Evolutionary conservation across 2,113 vertebrate genomes (phyloP).

Genomic region (Nansenia antarctica): DNA sequence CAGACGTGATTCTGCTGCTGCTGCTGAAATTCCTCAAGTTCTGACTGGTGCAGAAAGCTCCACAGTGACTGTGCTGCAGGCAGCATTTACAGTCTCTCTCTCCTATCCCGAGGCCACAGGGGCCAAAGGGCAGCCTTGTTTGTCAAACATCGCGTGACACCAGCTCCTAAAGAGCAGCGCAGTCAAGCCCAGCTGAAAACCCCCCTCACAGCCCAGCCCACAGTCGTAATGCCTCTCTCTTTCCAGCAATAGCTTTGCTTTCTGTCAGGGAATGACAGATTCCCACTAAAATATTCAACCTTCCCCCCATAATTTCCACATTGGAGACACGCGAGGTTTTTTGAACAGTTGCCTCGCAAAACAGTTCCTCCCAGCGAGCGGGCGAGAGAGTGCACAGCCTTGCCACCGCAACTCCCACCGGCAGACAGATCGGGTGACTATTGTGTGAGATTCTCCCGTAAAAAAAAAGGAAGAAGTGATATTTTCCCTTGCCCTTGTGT

Average conservation of each 20-base stretch:
- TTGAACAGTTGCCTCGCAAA: slow-evolving; percentile 77
- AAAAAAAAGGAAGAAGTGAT: slow-evolving; percentile 63
- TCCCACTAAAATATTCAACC: slow-evolving; percentile 74
- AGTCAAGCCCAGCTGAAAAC: slow-evolving; percentile 52
- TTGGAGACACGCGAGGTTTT: slow-evolving; percentile 73
- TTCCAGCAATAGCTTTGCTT: slow-evolving; percentile 74
- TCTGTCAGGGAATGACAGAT: slow-evolving; percentile 76
- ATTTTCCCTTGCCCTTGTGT: slow-evolving; percentile 51
- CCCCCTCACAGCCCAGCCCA: slow-evolving; percentile 34
- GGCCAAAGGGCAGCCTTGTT: slow-evolving; percentile 72
- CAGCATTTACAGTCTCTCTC: slow-evolving; percentile 27
- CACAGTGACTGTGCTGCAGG: neutral
- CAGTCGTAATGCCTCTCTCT: slow-evolving; percentile 55
- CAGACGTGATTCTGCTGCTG: neutral
- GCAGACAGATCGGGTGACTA: slow-evolving; percentile 65
- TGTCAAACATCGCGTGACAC: slow-evolving; percentile 79
- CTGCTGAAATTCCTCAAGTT: slow-evolving; percentile 8
- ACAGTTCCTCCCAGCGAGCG: slow-evolving; percentile 45
- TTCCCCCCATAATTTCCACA: slow-evolving; percentile 74
- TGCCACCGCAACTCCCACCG: slow-evolving; percentile 45
- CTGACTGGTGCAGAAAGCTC: neutral
- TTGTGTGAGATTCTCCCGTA: slow-evolving; percentile 66
- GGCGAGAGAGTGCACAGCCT: slow-evolving; percentile 48
- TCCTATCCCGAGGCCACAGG: slow-evolving; percentile 48
- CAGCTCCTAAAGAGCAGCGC: slow-evolving; percentile 62